Conservation (phyloP, 64 coral and sea anemone species). For the Porites australiensis region DNA sequence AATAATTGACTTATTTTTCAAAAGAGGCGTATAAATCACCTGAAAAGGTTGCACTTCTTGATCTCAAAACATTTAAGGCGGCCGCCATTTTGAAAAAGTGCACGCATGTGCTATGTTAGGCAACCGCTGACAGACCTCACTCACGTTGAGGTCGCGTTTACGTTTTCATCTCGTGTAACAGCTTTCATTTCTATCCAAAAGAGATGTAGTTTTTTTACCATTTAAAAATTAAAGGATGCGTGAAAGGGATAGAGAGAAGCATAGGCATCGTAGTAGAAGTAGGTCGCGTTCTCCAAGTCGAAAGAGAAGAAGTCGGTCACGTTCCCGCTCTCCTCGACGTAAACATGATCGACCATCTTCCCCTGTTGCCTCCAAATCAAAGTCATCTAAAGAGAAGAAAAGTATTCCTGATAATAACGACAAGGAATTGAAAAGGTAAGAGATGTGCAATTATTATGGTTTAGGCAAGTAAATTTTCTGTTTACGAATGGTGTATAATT, state of each 20-base stretch:
- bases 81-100: slow-evolving; percentile 62
- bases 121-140: background rate
- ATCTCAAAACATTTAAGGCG: background rate
- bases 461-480: too few relatives aligned
- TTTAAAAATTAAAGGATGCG: slow-evolving; percentile 5
- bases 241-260: slow-evolving; percentile 67
- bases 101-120: background rate
- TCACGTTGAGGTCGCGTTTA: background rate
- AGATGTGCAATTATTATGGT: background rate
- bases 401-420: background rate
- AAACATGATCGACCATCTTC: slow-evolving; percentile 40
- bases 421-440: slow-evolving; percentile 13
- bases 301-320: slow-evolving; percentile 48
- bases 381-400: background rate
- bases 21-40: background rate
- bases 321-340: slow-evolving; percentile 27
- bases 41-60: slow-evolving; percentile 15
- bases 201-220: background rate
- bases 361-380: background rate
- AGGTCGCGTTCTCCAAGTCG: slow-evolving; percentile 70
- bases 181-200: background rate
- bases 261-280: slow-evolving; percentile 42
- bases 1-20: too few relatives aligned
- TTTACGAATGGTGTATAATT: too few relatives aligned
- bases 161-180: background rate